Evolutionary conservation across 2,113 vertebrate species (phyloP), one percentile per base, ranked within the genome.

Genomic region (Bambusicola thoracicus): DNA sequence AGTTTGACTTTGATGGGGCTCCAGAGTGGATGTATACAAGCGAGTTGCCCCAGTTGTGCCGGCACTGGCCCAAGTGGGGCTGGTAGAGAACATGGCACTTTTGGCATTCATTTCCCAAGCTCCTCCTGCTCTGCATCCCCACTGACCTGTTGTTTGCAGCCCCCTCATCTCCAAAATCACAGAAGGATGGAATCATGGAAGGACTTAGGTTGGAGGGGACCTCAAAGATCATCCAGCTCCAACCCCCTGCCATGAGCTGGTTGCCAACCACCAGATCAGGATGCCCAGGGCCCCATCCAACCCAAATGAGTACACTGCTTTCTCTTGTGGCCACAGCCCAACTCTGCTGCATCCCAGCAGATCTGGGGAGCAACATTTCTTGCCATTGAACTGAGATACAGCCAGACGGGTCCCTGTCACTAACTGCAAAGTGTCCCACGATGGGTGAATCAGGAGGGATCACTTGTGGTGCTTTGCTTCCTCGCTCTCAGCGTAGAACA

Each of bases 1-100:
- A 48, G 32, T 21, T 25, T 72, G 58, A 17, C 81, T 95, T 96
- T 94, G 80, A 95, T 82, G 90, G 65, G 51, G 36, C 61, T 48
- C 49, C 0, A 2, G 44, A 80, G 40, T 30, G 72, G 43, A 21
- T 38, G 56, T 30, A 29, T 58, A 48, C 24, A 34, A 29, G 24
- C 0, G 4, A 85, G 25, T 58, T 58, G 53, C 19, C 69, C 55
- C 3, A 3, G 27, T 22, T 34, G 27, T 51, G 48, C 14, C 1
- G 2, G 9, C 44, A 29, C 34, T 73, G 38, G 34, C 21, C 22
- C 18, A 67, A 0, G 21, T 30, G 29, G 80, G 49, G 18, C 49
- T 80, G 55, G n/a, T 65, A 59, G 55, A 30, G 22, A 62, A 34
- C 2, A 7, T 34, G 27, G 5, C 65, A 36, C 17, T 41, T 46